A percentile compares a stretch with the other conserved stretches of the same genome.
Conservation (phyloP, 2,888 invertebrate genomes). For the Thereva nobilitata region DNA sequence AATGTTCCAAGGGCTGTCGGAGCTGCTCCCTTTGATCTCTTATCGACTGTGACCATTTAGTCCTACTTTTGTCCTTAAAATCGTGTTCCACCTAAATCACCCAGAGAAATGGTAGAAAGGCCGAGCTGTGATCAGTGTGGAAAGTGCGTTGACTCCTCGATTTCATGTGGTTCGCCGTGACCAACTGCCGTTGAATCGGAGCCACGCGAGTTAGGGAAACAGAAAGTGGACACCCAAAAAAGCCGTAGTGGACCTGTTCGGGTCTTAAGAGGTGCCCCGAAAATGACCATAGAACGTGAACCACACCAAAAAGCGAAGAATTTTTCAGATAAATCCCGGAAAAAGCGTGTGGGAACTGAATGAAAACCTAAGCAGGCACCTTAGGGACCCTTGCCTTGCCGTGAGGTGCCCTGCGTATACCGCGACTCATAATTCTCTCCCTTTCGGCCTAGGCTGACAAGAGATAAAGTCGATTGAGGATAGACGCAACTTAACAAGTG, state of each 20-base stretch:
- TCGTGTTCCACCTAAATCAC: slow-evolving; percentile 21
- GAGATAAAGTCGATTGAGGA: slow-evolving; percentile 14
- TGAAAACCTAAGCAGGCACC: slow-evolving; percentile 10
- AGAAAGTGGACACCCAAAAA: not conserved
- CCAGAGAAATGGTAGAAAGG: slow-evolving; percentile 24
- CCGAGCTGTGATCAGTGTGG: slow-evolving; percentile 7
- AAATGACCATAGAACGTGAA: slow-evolving; percentile 30
- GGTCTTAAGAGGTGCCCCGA: not conserved
- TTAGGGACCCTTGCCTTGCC: slow-evolving; percentile 7
- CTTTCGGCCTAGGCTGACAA: not conserved
- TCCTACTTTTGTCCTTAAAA: slow-evolving; percentile 25
- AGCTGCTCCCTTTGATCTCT: slow-evolving; percentile 18
- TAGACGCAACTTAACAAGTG: slow-evolving; percentile 32
- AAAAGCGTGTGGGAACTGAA: slow-evolving; percentile 29
- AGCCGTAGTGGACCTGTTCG: not conserved
- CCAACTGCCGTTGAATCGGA: too few species aligned
- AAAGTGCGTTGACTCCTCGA: slow-evolving; percentile 27
- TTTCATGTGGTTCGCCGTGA: not conserved
- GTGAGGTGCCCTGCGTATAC: slow-evolving; percentile 11
- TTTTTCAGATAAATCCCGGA: slow-evolving; percentile 26
- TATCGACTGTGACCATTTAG: slow-evolving; percentile 2
- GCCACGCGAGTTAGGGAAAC: too few species aligned
- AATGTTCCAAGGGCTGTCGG: not conserved
- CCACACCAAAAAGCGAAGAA: not conserved
- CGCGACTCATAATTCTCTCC: slow-evolving; percentile 5